Conservation (phyloP, 2,113 vertebrate species). For the Indicator maculatus region DNA sequence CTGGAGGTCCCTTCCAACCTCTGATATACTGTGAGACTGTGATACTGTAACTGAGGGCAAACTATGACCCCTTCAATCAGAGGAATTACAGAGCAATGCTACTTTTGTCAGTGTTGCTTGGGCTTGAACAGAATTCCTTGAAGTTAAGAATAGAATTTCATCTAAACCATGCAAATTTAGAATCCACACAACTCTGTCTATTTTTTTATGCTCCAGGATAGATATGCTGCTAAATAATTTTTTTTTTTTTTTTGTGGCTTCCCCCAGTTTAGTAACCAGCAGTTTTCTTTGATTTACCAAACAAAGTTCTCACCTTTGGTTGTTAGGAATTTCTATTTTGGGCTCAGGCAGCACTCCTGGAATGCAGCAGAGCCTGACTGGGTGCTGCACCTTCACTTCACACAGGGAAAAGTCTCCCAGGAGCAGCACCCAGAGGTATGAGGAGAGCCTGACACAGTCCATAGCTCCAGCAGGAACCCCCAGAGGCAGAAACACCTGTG, state of each 20-base stretch:
- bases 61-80: not conserved
- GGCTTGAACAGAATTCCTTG: not conserved
- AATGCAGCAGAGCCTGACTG: constrained; percentile 20
- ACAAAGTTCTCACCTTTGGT: not conserved
- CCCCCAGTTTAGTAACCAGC: not conserved
- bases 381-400: not conserved
- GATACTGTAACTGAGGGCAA: not conserved
- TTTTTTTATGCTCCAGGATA: not conserved
- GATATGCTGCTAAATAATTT: not conserved
- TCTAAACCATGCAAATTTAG: not conserved
- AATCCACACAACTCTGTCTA: not conserved
- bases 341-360: not conserved
- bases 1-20: too few species aligned
- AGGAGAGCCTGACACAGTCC: not conserved
- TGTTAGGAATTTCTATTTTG: not conserved
- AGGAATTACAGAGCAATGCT: not conserved
- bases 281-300: constrained; percentile 7
- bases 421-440: not conserved
- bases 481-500: not conserved
- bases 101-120: not conserved
- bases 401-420: not conserved
- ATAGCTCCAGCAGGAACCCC: not conserved
- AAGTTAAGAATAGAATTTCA: not conserved
- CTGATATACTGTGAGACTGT: too few species aligned
- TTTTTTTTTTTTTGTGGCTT: not conserved